Base-by-base conservation (phyloP, 1,140 invertebrate genomes). In the silkworm (Bombyx mori) region DNA sequence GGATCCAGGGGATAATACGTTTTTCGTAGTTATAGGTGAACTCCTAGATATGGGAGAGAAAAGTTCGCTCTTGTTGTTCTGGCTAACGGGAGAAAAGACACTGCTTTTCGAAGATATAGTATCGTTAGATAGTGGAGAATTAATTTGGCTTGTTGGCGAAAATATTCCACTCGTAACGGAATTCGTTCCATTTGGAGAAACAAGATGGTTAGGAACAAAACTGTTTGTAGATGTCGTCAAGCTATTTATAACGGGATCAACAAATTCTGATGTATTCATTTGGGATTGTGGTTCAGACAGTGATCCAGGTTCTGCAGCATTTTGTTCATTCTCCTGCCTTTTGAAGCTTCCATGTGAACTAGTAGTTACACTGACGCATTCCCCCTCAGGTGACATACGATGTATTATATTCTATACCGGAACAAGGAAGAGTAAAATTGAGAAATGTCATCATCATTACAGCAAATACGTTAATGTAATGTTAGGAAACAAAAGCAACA, bases 131-230 rank as follows among this genome's bases (percentile, higher is more conserved):
- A 88, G 79, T 42, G 88, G 88, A 49, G 87, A 88, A 56, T 88
- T 88, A 12, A 89, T 89, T 77, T 88, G 87, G 77, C 87, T 88
- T 53, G 85, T 88, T 6, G 87, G 88, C 46, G 88, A 89, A 68
- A 88, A 88, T 67, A 88, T 88, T n/a, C 87, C 86, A 64, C 87
- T 88, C 18, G 88, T 88, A 35, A 90, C 81, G 42, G 89, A 90
- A 62, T 86, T 89, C 8, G 86, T 88, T 22, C 88, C 88, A 63
- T 89, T 90, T 6, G 90, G 89, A 43, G 89, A 90, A 42, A 88
- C 82, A 50, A 90, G 62, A 65, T 89, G 88, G 63, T 89, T 88
- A 57, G 84, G 79, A 69, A 75, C 72, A 56, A 86, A 80, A 60
- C 73, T 71, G 49, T 71, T 82, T 45, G 64, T 80, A 6, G 82